phyloP scores from a whole-genome alignment of 2,113 vertebrate species.

The Ondatra zibethicus region DNA sequence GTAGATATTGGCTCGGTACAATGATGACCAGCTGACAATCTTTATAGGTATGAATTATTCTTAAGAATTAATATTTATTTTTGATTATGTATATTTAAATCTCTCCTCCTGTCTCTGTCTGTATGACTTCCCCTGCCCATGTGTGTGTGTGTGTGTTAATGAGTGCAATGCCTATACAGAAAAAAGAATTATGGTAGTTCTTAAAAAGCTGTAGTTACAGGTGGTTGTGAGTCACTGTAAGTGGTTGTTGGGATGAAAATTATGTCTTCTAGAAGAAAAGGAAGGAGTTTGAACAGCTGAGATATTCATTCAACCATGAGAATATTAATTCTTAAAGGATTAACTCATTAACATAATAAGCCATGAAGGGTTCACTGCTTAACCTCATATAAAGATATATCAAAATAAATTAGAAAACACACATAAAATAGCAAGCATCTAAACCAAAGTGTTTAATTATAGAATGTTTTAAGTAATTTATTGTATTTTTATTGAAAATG shows the following conservation, averaged over 20 bases:
- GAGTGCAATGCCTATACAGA: not conserved
- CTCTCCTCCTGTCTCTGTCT: not conserved
- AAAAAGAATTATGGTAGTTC: not conserved
- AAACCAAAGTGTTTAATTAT: not conserved
- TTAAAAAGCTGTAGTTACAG: not conserved
- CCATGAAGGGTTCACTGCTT: accelerated
- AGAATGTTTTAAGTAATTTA: not conserved
- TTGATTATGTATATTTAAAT: too few species aligned
- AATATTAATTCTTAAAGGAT: not conserved
- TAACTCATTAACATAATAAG: not conserved
- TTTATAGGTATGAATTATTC: not conserved
- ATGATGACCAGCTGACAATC: too few species aligned
- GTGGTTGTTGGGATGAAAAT: not conserved
- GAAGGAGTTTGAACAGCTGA: not conserved
- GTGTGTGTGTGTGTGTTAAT: not conserved
- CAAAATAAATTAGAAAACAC: not conserved
- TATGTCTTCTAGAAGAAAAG: not conserved
- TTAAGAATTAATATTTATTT: not conserved
- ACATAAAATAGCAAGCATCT: not conserved
- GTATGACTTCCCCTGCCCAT: not conserved
- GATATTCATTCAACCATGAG: not conserved
- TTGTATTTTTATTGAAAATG: not conserved
- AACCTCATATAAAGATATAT: not conserved
- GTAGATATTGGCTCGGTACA: too few species aligned
- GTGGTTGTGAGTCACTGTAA: not conserved